Conservation (phyloP, 2,113 vertebrate genomes). For the Camelus dromedarius region DNA sequence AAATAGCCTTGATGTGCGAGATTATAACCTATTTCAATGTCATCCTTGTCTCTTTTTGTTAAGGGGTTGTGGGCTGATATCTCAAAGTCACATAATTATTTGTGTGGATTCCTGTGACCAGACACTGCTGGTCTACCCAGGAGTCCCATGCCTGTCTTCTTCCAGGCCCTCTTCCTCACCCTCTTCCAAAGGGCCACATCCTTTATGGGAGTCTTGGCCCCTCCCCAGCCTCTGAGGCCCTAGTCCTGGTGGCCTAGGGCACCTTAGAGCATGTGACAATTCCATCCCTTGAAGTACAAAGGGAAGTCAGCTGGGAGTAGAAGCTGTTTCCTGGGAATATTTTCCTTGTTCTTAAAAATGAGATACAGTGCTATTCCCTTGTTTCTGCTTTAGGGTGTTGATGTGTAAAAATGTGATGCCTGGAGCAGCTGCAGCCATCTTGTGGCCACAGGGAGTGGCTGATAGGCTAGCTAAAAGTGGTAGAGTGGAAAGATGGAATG, state of each 20-base stretch:
- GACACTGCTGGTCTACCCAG: background rate
- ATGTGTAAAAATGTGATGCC: background rate
- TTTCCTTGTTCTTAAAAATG: slow-evolving; percentile 16
- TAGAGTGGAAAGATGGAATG: background rate
- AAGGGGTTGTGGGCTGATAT: background rate
- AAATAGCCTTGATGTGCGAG: background rate
- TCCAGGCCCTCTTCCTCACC: background rate
- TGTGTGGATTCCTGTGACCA: background rate
- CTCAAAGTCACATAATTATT: background rate
- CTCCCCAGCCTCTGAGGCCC: background rate
- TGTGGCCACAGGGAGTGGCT: background rate
- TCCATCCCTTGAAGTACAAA: background rate
- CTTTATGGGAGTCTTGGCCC: background rate
- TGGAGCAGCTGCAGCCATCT: background rate
- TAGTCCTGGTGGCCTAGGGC: background rate
- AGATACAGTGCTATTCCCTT: background rate
- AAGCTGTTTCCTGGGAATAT: background rate
- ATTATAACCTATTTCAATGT: background rate
- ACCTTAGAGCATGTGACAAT: background rate
- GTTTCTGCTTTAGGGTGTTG: background rate
- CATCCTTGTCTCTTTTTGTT: background rate
- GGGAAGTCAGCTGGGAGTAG: background rate
- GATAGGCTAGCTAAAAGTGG: background rate
- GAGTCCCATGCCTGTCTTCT: background rate
- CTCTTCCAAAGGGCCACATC: background rate